Base-by-base conservation (phyloP, 1,140 invertebrate species). In the Ectropis grisescens region DNA sequence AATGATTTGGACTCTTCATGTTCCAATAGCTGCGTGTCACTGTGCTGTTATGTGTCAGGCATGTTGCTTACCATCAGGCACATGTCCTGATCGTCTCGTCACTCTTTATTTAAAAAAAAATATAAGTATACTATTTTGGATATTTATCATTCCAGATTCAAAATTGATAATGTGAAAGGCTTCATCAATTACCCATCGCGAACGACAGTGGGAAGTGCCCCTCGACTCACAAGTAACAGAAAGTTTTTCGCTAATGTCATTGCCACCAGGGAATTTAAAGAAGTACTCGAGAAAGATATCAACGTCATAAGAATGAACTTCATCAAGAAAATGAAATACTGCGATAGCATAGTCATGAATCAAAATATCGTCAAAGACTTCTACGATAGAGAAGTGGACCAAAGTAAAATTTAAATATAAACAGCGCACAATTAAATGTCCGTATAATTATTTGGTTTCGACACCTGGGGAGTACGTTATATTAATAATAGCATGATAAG, bases 211-310 rank as follows among this genome's bases (percentile, higher is more conserved):
- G 69, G 69, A 8, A 54, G 55, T 29, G 54, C 57, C 13, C 58
- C 60, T 8, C 56, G 49, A 40, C 71, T 71, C 41, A 71, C 61
- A 7, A 56, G 27, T 12, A 74, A 76, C 31, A 39, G 67, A 28
- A 67, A 64, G 24, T 76, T 69, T 45, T 71, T 76, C 13, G 62
- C 62, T 12, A 76, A 76, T 38, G 46, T 76, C 34, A 55, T 76
- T 15, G 51, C 31, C 10, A 58, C 56, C 11, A 29, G 47, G 0
- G 44, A 39, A 3, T 76, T 72, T 31, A 64, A 61, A 39, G 41
- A 53, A 22, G 62, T 58, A 43, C 14, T 76, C 9, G 37, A 26
- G 13, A 51, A 41, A 10, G 70, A 76, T 33, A 26, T 49, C 13
- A 30, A 51, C 2, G 33, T 47, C 31, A 14, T 71, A 13, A 66